These are phyloP conservation scores for Anagyrus pseudococci DNA, from an alignment of 2,888 invertebrate genomes.

Conservation along the genomic window DNA sequence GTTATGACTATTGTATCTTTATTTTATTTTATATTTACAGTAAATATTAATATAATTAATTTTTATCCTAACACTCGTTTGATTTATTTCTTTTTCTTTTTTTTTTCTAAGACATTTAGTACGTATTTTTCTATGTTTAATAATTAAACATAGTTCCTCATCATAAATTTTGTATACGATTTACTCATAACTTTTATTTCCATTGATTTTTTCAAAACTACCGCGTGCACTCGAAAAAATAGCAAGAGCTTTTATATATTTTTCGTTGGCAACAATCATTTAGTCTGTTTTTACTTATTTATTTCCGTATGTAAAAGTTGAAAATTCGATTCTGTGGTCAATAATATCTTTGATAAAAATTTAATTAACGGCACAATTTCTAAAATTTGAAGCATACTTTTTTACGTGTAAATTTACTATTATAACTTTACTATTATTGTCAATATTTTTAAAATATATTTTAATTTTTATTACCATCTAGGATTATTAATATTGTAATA, in stretches of 20 bases:
- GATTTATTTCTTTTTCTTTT: conserved; percentile 29
- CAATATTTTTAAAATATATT: conserved; percentile 11
- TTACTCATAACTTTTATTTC: neutral
- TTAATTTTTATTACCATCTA: conserved; percentile 21
- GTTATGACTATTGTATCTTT: too few relatives aligned
- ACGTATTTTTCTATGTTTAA: conserved; percentile 12
- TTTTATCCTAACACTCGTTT: conserved; percentile 18
- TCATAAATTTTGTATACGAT: conserved; percentile 17
- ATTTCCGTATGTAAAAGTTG: conserved; percentile 19
- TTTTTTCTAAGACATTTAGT: conserved; percentile 22
- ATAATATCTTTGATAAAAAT: conserved; percentile 20
- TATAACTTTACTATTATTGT: conserved; percentile 13
- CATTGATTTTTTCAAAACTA: conserved; percentile 2
- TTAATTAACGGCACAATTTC: too few relatives aligned
- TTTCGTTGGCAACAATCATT: conserved; percentile 17
- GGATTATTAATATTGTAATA: conserved; percentile 11
- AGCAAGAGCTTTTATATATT: too few relatives aligned
- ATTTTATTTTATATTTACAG: too few relatives aligned
- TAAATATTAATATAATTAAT: too few relatives aligned
- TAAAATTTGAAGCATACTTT: conserved; percentile 7
- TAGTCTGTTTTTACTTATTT: conserved; percentile 34
- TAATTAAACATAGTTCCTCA: conserved; percentile 21
- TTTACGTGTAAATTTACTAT: conserved; percentile 28
- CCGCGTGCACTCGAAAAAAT: neutral
- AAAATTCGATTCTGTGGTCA: conserved; percentile 7